A percentile compares a stretch with the other conserved stretches of the same genome.
These are phyloP conservation scores for Anguilla marmorata DNA, from an alignment of 2,797 vertebrate genomes.

Conservation along the genomic window DNA sequence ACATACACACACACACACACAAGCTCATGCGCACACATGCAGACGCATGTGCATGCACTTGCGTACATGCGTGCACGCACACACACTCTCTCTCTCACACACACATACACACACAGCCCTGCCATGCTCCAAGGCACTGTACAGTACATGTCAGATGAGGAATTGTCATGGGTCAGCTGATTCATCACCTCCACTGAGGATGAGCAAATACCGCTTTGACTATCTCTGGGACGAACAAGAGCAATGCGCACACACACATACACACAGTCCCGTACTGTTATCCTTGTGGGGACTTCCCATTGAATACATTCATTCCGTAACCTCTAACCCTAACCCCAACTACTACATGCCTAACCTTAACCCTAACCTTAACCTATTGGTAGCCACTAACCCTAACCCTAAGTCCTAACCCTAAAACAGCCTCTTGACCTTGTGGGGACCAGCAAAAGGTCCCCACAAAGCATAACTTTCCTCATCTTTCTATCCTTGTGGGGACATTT, in stretches of 20 bases:
- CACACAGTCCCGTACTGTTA: too few species aligned
- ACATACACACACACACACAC: conserved; percentile 9
- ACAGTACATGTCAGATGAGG: conserved; percentile 4
- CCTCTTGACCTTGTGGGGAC: too few species aligned
- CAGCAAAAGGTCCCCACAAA: too few species aligned
- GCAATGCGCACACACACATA: background rate
- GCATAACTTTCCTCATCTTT: too few species aligned
- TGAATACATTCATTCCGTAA: too few species aligned
- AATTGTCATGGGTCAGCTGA: conserved; percentile 35
- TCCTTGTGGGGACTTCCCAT: too few species aligned
- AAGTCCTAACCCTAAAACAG: too few species aligned
- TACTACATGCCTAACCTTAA: too few species aligned
- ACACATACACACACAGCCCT: conserved; percentile 19
- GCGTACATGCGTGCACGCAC: background rate
- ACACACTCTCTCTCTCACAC: background rate
- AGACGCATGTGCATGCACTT: background rate
- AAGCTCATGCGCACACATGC: background rate
- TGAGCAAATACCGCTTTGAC: conserved; percentile 25
- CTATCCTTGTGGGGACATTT: too few species aligned
- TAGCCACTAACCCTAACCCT: too few species aligned
- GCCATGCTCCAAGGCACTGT: background rate
- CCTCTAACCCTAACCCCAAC: too few species aligned
- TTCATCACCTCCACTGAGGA: conserved; percentile 38
- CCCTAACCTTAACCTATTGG: too few species aligned
- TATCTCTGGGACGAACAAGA: conserved; percentile 39